Percentiles rank a stretch among this genome's conserved stretches.
phyloP scores from a whole-genome alignment of 2,797 vertebrate species.

The Jordanella pulchra region DNA sequence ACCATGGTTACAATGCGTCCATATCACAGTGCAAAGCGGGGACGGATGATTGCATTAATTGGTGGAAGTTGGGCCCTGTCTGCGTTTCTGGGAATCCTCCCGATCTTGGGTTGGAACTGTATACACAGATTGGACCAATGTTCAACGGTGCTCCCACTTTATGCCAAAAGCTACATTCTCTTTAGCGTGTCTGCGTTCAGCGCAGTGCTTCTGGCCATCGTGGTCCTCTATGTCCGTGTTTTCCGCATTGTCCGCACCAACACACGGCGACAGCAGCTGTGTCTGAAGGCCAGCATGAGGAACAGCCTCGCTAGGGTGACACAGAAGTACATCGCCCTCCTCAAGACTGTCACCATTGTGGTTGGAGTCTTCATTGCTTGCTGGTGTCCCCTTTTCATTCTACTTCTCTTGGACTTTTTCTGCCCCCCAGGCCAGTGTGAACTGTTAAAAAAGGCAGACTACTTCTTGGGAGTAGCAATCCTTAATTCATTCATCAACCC shows the following conservation, averaged over 20 bases:
- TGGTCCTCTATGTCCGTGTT: conserved; percentile 84
- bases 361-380: conserved; percentile 88
- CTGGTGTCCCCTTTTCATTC: conserved; percentile 89
- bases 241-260: conserved; percentile 87
- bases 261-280: conserved; percentile 72
- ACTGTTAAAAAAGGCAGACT: conserved; percentile 85
- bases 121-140: conserved; percentile 80
- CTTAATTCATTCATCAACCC: conserved; percentile 91
- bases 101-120: conserved; percentile 91
- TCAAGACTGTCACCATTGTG: conserved; percentile 90
- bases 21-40: conserved; percentile 80
- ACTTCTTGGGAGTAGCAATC: conserved; percentile 90
- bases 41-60: conserved; percentile 84
- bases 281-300: conserved; percentile 68
- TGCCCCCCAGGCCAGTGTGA: conserved; percentile 74
- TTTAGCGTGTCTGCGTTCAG: conserved; percentile 85
- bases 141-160: conserved; percentile 89
- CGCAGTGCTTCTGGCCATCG: conserved; percentile 82
- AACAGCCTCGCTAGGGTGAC: conserved; percentile 76
- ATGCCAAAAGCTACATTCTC: conserved; percentile 87
- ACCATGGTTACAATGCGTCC: conserved; percentile 89
- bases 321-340: conserved; percentile 84
- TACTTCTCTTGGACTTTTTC: conserved; percentile 86
- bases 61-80: conserved; percentile 84
- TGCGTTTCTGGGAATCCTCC: conserved; percentile 83